Conservation (phyloP, 64 coral and sea anemone species). For the Trachythela sp. region DNA sequence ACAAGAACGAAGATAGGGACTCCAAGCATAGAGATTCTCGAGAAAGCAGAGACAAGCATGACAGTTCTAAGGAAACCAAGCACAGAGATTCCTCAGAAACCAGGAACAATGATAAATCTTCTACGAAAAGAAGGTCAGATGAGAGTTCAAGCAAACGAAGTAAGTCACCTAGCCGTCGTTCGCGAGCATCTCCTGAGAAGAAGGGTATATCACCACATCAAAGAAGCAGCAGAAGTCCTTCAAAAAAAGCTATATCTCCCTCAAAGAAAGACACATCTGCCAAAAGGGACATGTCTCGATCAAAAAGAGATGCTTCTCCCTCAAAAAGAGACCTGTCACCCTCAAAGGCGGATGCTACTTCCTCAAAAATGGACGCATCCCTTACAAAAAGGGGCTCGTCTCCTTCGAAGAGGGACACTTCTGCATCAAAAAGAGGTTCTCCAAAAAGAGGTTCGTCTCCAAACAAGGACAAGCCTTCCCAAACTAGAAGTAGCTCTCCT, state of each 20-base stretch:
- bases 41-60: neutral
- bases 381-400: neutral
- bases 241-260: neutral
- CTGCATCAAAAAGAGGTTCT: neutral
- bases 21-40: neutral
- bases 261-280: neutral
- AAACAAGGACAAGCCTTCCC: neutral
- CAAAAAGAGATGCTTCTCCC: neutral
- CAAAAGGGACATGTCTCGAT: neutral
- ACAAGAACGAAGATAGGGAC: neutral
- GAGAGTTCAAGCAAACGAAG: constrained; percentile 22
- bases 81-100: neutral
- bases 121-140: neutral
- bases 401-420: neutral
- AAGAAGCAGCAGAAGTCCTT: neutral
- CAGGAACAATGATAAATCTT: constrained; percentile 6
- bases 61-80: constrained; percentile 40
- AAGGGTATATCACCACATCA: constrained; percentile 42
- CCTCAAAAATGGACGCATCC: neutral
- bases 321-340: neutral
- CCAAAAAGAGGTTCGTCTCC: neutral
- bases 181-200: neutral
- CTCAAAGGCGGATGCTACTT: neutral
- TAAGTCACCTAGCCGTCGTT: neutral
- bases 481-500: neutral